Percentiles rank a stretch among this genome's conserved stretches.
phyloP scores from a whole-genome alignment of 2,113 vertebrate species.

The Bos indicus region DNA sequence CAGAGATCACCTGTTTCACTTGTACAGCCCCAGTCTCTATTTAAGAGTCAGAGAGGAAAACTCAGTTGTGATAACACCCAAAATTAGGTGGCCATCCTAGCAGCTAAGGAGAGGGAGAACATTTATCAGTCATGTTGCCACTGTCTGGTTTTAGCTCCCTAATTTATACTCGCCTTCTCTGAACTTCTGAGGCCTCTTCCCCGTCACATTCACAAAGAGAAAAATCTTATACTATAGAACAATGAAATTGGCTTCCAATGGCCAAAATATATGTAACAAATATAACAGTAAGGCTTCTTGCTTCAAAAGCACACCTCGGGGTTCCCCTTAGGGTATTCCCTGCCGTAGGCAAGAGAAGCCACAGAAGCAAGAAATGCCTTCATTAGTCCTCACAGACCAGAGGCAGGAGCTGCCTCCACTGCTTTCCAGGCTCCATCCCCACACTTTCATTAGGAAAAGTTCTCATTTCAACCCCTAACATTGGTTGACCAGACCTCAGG shows the following conservation, averaged over 20 bases:
- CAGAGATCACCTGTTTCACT: not conserved
- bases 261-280: not conserved
- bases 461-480: not conserved
- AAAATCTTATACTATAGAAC: not conserved
- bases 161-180: not conserved
- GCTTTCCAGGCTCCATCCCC: not conserved
- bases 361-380: not conserved
- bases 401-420: not conserved
- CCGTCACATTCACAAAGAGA: not conserved
- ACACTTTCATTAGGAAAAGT: not conserved
- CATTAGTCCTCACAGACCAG: not conserved
- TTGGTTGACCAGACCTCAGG: not conserved
- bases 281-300: not conserved
- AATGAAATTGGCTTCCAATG: not conserved
- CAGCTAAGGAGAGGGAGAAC: not conserved
- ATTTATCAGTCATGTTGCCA: rapidly evolving
- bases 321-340: not conserved
- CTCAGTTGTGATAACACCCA: not conserved
- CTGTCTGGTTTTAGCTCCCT: not conserved
- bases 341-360: not conserved
- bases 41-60: not conserved
- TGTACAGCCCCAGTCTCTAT: not conserved
- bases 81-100: not conserved
- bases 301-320: not conserved
- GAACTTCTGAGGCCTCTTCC: not conserved